These are phyloP conservation scores for Ceratitis capitata DNA, from an alignment of 1,140 invertebrate genomes.

Conservation along the genomic window DNA sequence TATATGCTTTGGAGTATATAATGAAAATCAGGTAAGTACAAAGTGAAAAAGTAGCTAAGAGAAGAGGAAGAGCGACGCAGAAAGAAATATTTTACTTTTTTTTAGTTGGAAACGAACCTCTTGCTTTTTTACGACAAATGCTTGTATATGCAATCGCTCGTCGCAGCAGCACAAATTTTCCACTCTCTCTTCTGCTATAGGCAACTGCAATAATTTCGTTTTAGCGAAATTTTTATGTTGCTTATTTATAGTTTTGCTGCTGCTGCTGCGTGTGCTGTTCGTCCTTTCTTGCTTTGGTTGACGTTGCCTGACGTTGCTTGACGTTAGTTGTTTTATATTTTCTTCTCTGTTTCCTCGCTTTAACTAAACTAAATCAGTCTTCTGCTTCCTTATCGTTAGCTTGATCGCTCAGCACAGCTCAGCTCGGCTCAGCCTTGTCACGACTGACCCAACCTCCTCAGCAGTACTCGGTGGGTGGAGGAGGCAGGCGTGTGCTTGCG, in stretches of 20 bases:
- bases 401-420: not conserved
- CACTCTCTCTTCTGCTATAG: too few species aligned
- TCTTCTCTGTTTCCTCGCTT: not conserved
- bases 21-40: not conserved
- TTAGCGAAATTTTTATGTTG: slow-evolving; percentile 1
- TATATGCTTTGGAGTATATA: not conserved
- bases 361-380: slow-evolving; percentile 22
- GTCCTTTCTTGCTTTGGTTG: not conserved
- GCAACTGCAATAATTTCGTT: slow-evolving; percentile 34
- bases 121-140: slow-evolving; percentile 40
- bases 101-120: slow-evolving; percentile 35
- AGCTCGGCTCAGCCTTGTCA: not conserved
- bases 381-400: not conserved
- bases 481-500: slow-evolving; percentile 35
- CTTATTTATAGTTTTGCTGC: not conserved
- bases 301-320: not conserved
- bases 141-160: not conserved
- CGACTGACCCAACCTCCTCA: slow-evolving; percentile 28
- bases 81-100: not conserved
- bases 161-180: too few species aligned
- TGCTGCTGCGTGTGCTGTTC: not conserved
- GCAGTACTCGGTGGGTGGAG: not conserved
- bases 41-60: not conserved
- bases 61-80: too few species aligned
- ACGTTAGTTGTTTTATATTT: not conserved